Conservation (phyloP, 2,797 vertebrate genomes). For the Crocodylus rhombifer region DNA sequence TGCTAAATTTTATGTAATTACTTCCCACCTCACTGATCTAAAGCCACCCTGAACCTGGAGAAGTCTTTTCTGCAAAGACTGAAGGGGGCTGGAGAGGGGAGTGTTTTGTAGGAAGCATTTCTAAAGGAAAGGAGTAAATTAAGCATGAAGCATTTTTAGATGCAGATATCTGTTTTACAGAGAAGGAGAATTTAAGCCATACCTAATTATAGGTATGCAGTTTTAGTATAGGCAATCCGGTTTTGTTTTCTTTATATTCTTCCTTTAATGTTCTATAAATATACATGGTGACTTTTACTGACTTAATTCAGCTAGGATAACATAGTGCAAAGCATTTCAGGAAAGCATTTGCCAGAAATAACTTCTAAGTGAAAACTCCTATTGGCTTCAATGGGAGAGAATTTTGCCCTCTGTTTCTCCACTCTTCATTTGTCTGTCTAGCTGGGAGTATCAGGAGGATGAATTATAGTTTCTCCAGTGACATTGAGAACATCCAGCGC, state of each 20-base stretch:
- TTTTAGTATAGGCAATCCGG: not conserved
- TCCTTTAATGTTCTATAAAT: not conserved
- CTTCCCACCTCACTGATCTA: not conserved
- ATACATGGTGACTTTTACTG: not conserved
- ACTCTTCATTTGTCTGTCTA: not conserved
- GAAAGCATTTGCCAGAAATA: not conserved
- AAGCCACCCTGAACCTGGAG: not conserved
- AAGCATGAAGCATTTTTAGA: not conserved
- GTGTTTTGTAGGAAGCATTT: not conserved
- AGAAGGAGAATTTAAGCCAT: not conserved
- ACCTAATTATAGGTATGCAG: not conserved
- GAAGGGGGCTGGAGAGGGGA: not conserved
- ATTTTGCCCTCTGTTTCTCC: not conserved
- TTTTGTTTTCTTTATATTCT: not conserved
- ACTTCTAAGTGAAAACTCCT: not conserved
- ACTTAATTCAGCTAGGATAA: not conserved
- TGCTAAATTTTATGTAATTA: constrained; percentile 26
- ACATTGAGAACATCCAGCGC: not conserved
- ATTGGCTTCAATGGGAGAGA: not conserved
- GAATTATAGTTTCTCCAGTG: not conserved
- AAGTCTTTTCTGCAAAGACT: accelerated
- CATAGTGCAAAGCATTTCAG: not conserved
- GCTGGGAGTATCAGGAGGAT: not conserved
- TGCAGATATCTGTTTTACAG: not conserved
- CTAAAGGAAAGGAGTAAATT: accelerated